A percentile compares a stretch with the other conserved stretches of the same genome.
phyloP scores from a whole-genome alignment of 2,797 vertebrate species.

The Buphagus erythrorhynchus region DNA sequence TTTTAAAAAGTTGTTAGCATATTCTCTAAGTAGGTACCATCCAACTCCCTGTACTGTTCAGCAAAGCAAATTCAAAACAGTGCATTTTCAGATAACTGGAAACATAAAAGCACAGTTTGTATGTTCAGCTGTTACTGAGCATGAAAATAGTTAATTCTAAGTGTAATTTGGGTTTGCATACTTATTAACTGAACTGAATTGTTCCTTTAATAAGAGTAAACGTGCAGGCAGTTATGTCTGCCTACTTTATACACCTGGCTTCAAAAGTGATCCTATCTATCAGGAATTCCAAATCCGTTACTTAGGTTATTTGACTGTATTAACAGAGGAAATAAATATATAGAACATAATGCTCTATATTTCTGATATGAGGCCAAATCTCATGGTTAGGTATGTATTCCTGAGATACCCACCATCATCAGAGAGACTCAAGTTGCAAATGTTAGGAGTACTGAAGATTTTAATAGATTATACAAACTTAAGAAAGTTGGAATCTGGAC shows the following conservation, averaged over 20 bases:
- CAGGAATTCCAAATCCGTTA: neutral
- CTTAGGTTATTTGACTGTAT: neutral
- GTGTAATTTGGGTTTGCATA: neutral
- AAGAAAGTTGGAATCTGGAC: neutral
- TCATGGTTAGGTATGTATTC: neutral
- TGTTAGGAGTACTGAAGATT: neutral
- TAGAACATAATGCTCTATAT: neutral
- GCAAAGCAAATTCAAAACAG: neutral
- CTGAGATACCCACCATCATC: neutral
- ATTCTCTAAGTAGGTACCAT: neutral
- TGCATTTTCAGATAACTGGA: neutral
- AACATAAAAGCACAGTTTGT: neutral
- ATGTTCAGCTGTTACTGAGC: neutral
- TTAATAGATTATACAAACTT: neutral
- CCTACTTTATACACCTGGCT: neutral
- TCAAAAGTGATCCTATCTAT: neutral
- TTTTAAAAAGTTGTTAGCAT: neutral
- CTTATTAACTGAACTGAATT: neutral
- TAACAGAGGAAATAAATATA: neutral
- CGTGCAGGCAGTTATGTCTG: neutral
- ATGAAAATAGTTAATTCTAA: neutral
- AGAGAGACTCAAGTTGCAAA: neutral
- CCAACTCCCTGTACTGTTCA: neutral
- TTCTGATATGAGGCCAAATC: neutral
- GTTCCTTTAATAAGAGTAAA: neutral